A percentile compares a stretch with the other conserved stretches of the same genome.
phyloP scores from a whole-genome alignment of 2,888 invertebrate species.

The Lamellibrachia satsuma region DNA sequence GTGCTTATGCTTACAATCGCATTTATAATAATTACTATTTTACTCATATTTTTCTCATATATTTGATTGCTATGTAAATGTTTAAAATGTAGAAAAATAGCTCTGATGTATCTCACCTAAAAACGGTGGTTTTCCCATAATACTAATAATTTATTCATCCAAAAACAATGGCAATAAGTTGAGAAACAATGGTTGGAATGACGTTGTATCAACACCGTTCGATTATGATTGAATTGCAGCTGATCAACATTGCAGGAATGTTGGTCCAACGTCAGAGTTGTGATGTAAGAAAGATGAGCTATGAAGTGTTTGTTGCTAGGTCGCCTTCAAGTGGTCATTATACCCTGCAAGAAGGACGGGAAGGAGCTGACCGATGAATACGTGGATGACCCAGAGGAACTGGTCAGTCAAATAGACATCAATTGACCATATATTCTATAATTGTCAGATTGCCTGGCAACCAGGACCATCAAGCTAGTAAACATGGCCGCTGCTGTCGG shows the following conservation, averaged over 20 bases:
- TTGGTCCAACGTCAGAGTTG: too few relatives aligned
- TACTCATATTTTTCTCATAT: too few relatives aligned
- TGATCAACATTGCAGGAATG: background rate
- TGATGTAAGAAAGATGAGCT: background rate
- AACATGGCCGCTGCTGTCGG: too few relatives aligned
- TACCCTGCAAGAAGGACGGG: slow-evolving; percentile 67
- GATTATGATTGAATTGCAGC: background rate
- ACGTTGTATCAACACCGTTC: background rate
- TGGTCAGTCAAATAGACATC: slow-evolving; percentile 49
- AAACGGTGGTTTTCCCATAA: too few relatives aligned
- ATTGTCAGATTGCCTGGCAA: too few relatives aligned
- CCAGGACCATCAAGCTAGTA: too few relatives aligned
- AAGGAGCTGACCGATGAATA: slow-evolving; percentile 67
- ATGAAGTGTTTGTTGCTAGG: slow-evolving; percentile 38
- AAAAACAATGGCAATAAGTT: background rate
- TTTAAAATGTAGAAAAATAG: too few relatives aligned
- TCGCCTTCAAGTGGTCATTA: slow-evolving; percentile 62
- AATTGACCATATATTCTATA: background rate
- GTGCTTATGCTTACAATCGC: too few relatives aligned
- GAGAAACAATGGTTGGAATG: background rate
- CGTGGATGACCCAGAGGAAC: slow-evolving; percentile 68
- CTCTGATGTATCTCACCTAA: too few relatives aligned
- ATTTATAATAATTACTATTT: too few relatives aligned
- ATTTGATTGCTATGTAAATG: too few relatives aligned
- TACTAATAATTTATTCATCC: too few relatives aligned